Percentiles rank a stretch among this genome's conserved stretches.
phyloP scores from a whole-genome alignment of 2,797 vertebrate species.

The Enteromius radiatus region DNA sequence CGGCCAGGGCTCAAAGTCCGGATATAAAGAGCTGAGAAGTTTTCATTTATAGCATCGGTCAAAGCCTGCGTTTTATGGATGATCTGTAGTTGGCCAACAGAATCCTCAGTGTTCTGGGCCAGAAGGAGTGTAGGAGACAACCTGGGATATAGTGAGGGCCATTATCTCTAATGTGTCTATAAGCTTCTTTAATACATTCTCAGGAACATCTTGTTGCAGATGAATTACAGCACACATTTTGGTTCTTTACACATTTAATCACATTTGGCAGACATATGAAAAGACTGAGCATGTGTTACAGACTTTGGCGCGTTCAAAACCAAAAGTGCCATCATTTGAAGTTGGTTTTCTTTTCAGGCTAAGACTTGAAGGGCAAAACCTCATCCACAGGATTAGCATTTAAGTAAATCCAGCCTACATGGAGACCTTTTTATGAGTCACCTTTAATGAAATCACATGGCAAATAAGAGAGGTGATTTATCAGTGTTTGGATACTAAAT shows the following conservation, averaged over 20 bases:
- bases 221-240: background rate
- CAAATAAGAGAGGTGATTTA: slow-evolving; percentile 49
- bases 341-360: slow-evolving; percentile 25
- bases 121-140: slow-evolving; percentile 29
- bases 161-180: slow-evolving; percentile 31
- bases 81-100: slow-evolving; percentile 23
- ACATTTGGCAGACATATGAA: slow-evolving; percentile 25
- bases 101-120: slow-evolving; percentile 16
- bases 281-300: slow-evolving; percentile 30
- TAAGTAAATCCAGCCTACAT: slow-evolving; percentile 33
- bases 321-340: slow-evolving; percentile 25
- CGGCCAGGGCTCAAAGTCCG: slow-evolving; percentile 35
- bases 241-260: slow-evolving; percentile 14
- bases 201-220: background rate
- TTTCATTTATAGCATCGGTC: slow-evolving; percentile 33
- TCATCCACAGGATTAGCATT: slow-evolving; percentile 3
- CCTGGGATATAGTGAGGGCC: slow-evolving; percentile 5
- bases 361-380: slow-evolving; percentile 7
- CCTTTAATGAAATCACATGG: slow-evolving; percentile 40
- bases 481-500: slow-evolving; percentile 41
- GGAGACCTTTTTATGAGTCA: slow-evolving; percentile 32
- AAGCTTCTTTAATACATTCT: slow-evolving; percentile 3
- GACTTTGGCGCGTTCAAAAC: background rate
- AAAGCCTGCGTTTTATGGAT: slow-evolving; percentile 27
- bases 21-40: slow-evolving; percentile 48